Conservation (phyloP, 2,113 vertebrate genomes). For the Chloropsis cyanopogon region DNA sequence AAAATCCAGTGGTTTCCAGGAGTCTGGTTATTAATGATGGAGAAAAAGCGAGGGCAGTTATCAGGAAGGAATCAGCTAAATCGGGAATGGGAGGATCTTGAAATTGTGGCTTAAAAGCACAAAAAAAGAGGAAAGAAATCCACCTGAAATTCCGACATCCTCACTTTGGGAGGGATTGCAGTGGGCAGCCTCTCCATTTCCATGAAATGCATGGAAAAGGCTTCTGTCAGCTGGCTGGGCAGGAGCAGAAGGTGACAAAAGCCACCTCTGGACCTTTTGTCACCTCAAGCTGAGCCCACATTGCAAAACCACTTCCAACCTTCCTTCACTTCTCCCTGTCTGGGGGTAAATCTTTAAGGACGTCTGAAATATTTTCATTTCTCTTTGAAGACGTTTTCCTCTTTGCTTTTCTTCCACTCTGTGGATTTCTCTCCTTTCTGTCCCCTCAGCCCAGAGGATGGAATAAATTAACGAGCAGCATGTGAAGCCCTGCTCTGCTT, state of each 20-base stretch:
- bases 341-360: background rate
- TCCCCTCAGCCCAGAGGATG: background rate
- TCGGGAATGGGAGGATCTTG: accelerated
- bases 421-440: background rate
- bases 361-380: background rate
- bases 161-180: accelerated
- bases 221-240: background rate
- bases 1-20: background rate
- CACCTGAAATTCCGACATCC: accelerated
- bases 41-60: background rate
- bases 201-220: accelerated
- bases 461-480: slow-evolving; percentile 24
- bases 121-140: background rate
- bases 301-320: background rate
- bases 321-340: background rate
- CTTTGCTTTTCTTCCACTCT: background rate
- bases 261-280: background rate
- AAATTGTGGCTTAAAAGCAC: background rate
- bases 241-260: background rate
- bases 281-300: background rate
- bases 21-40: background rate
- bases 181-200: accelerated
- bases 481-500: background rate
- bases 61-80: background rate
- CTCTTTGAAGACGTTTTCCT: background rate